Evolutionary conservation across 2,797 vertebrate genomes (phyloP).

Genomic region (Mycteria americana): DNA sequence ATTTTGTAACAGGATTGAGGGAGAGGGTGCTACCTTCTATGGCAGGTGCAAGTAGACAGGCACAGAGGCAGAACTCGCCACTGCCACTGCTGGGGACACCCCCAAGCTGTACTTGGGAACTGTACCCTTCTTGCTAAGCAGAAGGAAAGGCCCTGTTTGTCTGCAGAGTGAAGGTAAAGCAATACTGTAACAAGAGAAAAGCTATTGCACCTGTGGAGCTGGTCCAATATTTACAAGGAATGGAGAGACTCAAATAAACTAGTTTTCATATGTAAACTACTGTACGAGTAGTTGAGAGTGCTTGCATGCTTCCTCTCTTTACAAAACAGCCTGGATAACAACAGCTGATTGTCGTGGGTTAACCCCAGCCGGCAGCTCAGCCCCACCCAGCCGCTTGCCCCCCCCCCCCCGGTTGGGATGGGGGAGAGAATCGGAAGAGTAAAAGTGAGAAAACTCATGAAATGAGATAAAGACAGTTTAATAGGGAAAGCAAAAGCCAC

Average conservation of each 20-base stretch:
- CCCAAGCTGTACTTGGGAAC: neutral
- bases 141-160: neutral
- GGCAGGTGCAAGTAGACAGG: too few relatives aligned
- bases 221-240: neutral
- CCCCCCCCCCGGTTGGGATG: too few relatives aligned
- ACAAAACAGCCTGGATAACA: neutral
- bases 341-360: neutral
- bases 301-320: neutral
- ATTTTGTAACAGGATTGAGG: neutral
- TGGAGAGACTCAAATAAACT: neutral
- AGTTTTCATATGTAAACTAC: neutral
- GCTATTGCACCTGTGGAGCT: neutral
- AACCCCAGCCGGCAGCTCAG: too few relatives aligned
- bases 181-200: neutral
- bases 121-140: neutral
- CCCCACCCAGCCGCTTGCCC: too few relatives aligned
- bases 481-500: too few relatives aligned
- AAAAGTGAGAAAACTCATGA: too few relatives aligned
- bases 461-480: too few relatives aligned
- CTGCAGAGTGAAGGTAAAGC: neutral
- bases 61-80: neutral
- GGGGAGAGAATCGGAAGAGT: too few relatives aligned
- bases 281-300: neutral
- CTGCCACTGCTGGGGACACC: neutral
- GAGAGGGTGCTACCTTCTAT: neutral